These are phyloP conservation scores for Phacellophora camtschatica DNA, from an alignment of 30 jellyfish, hydroid and myxozoan species.

Conservation along the genomic window DNA sequence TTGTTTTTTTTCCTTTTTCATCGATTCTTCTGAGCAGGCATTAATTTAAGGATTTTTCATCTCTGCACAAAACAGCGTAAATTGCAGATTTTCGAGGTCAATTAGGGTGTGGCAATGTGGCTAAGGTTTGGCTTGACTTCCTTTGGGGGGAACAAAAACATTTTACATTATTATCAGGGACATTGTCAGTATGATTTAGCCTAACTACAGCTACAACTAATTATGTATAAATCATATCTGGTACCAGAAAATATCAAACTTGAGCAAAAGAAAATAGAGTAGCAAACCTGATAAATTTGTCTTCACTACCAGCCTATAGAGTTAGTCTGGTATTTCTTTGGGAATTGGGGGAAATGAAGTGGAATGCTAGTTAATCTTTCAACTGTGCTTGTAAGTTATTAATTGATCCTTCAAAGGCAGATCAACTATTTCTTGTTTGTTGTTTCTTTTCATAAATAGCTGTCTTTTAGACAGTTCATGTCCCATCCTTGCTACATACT, in stretches of 20 bases:
- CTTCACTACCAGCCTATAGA: conserved; percentile 7
- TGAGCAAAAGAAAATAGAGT: conserved; percentile 5
- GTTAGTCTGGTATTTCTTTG: background rate
- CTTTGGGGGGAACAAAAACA: conserved; percentile 7
- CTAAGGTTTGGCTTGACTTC: background rate
- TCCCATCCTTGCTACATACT: too few relatives aligned
- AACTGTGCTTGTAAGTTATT: too few relatives aligned
- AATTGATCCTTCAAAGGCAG: too few relatives aligned
- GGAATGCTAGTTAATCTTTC: too few relatives aligned
- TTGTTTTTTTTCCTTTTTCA: too few relatives aligned
- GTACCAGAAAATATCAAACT: conserved; percentile 6
- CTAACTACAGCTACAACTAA: conserved; percentile 21
- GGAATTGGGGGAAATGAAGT: too few relatives aligned
- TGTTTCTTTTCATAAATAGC: too few relatives aligned
- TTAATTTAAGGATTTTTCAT: background rate
- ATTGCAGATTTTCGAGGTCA: background rate
- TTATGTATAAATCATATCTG: background rate
- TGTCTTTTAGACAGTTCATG: too few relatives aligned
- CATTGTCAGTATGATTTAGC: background rate
- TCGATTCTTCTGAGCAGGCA: background rate
- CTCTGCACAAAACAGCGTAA: conserved; percentile 17
- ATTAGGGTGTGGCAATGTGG: conserved; percentile 20
- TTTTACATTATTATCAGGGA: conserved; percentile 1
- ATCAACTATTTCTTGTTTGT: too few relatives aligned
- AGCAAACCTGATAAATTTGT: conserved; percentile 15